Conservation (phyloP, 2,888 invertebrate species). For the Clivina fossor region DNA sequence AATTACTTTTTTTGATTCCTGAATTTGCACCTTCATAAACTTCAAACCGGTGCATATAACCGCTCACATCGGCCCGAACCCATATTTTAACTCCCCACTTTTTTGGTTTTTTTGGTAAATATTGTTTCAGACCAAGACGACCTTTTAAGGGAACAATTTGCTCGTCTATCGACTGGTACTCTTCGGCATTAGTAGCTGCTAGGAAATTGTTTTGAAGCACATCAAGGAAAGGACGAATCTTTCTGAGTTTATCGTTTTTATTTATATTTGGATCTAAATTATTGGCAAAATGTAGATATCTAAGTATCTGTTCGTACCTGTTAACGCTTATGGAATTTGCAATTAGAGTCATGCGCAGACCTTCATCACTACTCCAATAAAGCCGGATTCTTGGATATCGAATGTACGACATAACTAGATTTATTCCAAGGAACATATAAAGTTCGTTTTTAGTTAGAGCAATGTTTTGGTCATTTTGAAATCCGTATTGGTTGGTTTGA, state of each 20-base stretch:
- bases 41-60: conserved; percentile 34
- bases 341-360: background rate
- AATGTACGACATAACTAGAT: conserved; percentile 12
- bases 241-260: conserved; percentile 18
- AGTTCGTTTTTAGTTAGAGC: conserved; percentile 6
- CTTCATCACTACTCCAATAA: conserved; percentile 3
- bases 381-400: conserved; percentile 3
- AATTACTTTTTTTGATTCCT: background rate
- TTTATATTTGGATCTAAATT: too few species aligned
- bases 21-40: conserved; percentile 26
- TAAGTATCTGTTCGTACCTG: conserved; percentile 9
- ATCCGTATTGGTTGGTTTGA: conserved; percentile 3
- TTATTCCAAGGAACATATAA: conserved; percentile 9
- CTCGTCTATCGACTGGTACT: conserved; percentile 15
- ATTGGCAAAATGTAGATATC: conserved; percentile 17
- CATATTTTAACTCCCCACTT: conserved; percentile 36
- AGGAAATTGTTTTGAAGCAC: conserved; percentile 18
- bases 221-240: conserved; percentile 21
- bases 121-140: conserved; percentile 15
- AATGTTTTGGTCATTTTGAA: conserved; percentile 5
- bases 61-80: conserved; percentile 27
- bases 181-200: conserved; percentile 6
- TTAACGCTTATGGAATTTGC: too few species aligned
- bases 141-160: conserved; percentile 14
- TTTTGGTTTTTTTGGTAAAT: conserved; percentile 22